phyloP scores from a whole-genome alignment of 2,113 vertebrate species.

The Ranitomeya imitator region DNA sequence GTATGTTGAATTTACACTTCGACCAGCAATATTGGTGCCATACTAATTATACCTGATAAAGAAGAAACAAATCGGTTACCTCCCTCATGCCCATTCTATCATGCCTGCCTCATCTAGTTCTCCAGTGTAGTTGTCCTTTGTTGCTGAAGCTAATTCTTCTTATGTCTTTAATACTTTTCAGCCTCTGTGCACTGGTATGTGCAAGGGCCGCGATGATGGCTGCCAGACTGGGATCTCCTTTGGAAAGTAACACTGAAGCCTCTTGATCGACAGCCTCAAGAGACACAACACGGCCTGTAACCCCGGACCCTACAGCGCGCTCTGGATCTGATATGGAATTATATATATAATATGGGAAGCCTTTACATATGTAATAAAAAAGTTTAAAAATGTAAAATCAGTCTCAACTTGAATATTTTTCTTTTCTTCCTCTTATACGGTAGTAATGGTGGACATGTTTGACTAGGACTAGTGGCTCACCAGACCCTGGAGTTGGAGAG shows the following conservation, averaged over 20 bases:
- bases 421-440: not conserved
- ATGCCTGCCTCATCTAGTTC: not conserved
- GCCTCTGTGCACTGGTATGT: constrained; percentile 3
- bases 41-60: not conserved
- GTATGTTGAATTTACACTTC: not conserved
- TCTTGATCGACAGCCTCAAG: not conserved
- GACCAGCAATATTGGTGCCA: not conserved
- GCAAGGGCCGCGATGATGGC: not conserved
- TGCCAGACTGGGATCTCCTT: constrained; percentile 19
- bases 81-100: not conserved
- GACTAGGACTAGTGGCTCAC: not conserved
- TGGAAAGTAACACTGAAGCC: not conserved
- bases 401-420: not conserved
- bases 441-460: not conserved
- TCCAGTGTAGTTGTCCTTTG: not conserved
- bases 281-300: not conserved
- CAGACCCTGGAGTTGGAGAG: not conserved
- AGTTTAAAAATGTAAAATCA: not conserved
- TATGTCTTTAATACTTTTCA: not conserved
- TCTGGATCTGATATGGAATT: not conserved
- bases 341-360: not conserved
- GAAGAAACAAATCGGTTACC: no score
- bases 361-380: not conserved
- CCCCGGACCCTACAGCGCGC: no score
- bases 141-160: not conserved